A percentile compares a stretch with the other conserved stretches of the same genome.
phyloP scores from a whole-genome alignment of 2,797 vertebrate genomes.

The Decapterus maruadsi region DNA sequence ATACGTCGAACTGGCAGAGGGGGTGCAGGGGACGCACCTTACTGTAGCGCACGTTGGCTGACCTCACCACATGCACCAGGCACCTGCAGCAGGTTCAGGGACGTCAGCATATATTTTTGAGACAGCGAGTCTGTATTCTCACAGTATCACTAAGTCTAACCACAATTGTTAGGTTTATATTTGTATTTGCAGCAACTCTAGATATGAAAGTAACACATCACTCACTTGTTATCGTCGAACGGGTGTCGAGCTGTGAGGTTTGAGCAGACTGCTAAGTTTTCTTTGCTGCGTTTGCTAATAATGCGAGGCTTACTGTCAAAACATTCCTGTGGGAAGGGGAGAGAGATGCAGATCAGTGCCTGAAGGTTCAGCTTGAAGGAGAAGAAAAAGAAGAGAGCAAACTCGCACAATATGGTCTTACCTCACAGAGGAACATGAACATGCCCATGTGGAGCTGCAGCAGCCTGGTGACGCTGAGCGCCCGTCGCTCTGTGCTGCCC shows the following conservation, averaged over 20 bases:
- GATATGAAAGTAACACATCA: slow-evolving; percentile 9
- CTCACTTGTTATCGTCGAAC: slow-evolving; percentile 98
- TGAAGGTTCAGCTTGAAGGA: fast-evolving
- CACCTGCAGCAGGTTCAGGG: slow-evolving; percentile 84
- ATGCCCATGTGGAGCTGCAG: slow-evolving; percentile 91
- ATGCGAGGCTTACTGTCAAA: slow-evolving; percentile 99
- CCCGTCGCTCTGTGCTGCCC: slow-evolving; percentile 87
- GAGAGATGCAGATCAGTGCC: slow-evolving; percentile 4
- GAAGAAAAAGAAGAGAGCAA: not conserved
- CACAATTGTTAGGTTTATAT: not conserved
- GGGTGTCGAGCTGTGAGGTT: slow-evolving; percentile 96
- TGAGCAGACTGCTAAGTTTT: slow-evolving; percentile 94
- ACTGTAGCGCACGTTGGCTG: slow-evolving; percentile 96
- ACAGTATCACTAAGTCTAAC: not conserved
- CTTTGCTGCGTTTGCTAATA: slow-evolving; percentile 98
- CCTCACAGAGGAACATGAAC: slow-evolving; percentile 93
- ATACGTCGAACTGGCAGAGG: slow-evolving; percentile 97
- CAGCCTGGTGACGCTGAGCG: slow-evolving; percentile 87
- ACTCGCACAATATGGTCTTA: slow-evolving; percentile 38
- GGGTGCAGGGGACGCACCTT: slow-evolving; percentile 98
- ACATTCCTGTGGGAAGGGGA: slow-evolving; percentile 89
- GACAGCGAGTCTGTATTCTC: not conserved
- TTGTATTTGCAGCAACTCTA: not conserved
- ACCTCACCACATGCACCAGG: slow-evolving; percentile 97
- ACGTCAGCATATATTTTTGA: not conserved